Evolutionary conservation across 2,113 vertebrate genomes (phyloP), one percentile per base, ranked within the genome.

Genomic region (Cacatua alba): DNA sequence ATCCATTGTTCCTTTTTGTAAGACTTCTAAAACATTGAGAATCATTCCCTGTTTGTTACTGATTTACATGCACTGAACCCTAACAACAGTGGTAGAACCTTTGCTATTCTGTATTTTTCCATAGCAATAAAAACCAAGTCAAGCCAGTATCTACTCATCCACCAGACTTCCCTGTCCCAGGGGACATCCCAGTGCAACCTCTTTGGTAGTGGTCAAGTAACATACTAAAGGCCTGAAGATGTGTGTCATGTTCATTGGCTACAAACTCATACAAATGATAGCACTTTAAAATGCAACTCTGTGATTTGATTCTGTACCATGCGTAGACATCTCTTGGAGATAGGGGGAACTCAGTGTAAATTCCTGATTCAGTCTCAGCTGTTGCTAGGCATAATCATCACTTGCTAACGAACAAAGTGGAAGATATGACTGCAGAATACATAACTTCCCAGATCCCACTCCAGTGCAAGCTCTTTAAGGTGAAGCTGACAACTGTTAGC

Each of bases 161-260:
- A 29, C 33, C 29, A 86, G 41, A 46, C 13, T 57, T 81, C 16
- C 48, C 51, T 86, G 23, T 49, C 62, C 19, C 29, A 53, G 31
- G 23, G 18, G 33, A 82, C 6, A 33, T 33, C 51, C 6, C n/a
- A 64, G 8, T 52, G 31, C 44, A 74, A 35, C 20, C 55, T 37
- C 41, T 65, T 62, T 29, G 15, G 1, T 0, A 16, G 23, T 8
- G 19, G 39, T 59, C 51, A 49, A 16, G 28, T 19, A 92, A 70
- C 7, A 4, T 28, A 26, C 29, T 69, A 70, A 72, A 80, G 35
- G 33, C n/a, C 44, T 6, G 21, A 57, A 55, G 23, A 37, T 1
- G 15, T 16, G 33, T 0, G 0, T n/a, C 12, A 35, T 29, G 18
- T 49, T 43, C 14, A 17, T 53, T 60, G 78, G 39, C 25, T 35